Evolutionary conservation across 2,113 vertebrate species (phyloP).

Genomic region (Pterocles gutturalis): DNA sequence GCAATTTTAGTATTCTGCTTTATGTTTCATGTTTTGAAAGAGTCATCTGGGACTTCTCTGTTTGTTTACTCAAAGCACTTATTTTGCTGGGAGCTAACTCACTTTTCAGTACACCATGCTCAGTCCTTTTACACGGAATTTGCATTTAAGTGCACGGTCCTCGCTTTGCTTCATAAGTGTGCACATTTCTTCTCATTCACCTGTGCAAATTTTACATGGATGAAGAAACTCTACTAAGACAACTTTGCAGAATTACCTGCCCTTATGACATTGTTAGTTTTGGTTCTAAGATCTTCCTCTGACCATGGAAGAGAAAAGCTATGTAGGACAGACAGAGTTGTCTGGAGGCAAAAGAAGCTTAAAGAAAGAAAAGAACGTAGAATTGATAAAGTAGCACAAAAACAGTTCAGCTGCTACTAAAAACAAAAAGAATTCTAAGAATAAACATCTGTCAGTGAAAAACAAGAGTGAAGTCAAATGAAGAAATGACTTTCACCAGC

Average conservation of each 20-base stretch:
- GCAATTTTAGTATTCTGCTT: background rate
- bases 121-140: background rate
- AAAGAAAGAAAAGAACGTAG: background rate
- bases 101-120: background rate
- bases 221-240: background rate
- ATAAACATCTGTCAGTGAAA: slow-evolving; percentile 28
- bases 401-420: background rate
- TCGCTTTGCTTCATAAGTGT: background rate
- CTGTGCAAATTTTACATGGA: background rate
- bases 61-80: background rate
- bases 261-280: background rate
- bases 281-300: background rate
- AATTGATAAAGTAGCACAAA: background rate
- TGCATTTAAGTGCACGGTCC: background rate
- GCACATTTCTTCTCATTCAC: background rate
- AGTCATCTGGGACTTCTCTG: background rate
- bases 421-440: slow-evolving; percentile 12
- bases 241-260: background rate
- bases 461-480: slow-evolving; percentile 16
- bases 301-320: background rate
- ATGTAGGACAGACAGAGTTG: background rate
- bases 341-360: background rate
- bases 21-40: background rate
- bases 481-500: slow-evolving; percentile 15
- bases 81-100: background rate